Base-by-base conservation (phyloP, 2,888 invertebrate genomes). In the Deilephila elpenor region DNA sequence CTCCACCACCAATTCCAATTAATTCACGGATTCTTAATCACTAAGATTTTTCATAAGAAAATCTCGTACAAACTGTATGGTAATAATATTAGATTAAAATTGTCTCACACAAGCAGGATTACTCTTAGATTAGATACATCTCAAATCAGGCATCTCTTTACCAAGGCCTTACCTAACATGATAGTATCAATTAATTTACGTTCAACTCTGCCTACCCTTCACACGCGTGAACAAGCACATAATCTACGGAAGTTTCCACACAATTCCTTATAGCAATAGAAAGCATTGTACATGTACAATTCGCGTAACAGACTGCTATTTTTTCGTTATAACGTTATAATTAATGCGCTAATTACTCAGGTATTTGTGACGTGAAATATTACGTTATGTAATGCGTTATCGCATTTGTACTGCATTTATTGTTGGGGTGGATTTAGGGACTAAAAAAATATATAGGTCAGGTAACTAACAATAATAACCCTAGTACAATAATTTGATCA, bases 341-440 rank as follows among this genome's bases (percentile, higher is more conserved):
- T n/a, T 62, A 37, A 25, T 51, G 67, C 44, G 44, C n/a, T 62
- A 62, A 62, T 62, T 34, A 51, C 51, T n/a, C 25, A 6, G 67
- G 64, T 67, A 44, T 62, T 62, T 64, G 64, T 51, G 44, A 25
- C 51, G 67, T 67, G 64, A 44, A 7, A 64, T 44, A 37, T 64
- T 14, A 51, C 20, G 25, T 62, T 64, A 72, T 59, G 8, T 72
- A 72, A 72, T 51, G 56, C 7, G 11, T 62, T 72, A 73, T 56
- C 61, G 70, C 60, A 44, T 67, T 67, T 20, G 44, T 20, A 20
- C 37, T 62, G 34, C 3, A n/a, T 11, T 37, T 61, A 61, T 32
- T 61, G 17, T 8, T 32, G 62, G 64, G 64, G 11, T 37, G 64
- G 44, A 67, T 51, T 67, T 25, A 51, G 67, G 7, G 14, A 6